These are phyloP conservation scores for Willisornis vidua DNA, from an alignment of 2,113 vertebrate species.

Conservation along the genomic window DNA sequence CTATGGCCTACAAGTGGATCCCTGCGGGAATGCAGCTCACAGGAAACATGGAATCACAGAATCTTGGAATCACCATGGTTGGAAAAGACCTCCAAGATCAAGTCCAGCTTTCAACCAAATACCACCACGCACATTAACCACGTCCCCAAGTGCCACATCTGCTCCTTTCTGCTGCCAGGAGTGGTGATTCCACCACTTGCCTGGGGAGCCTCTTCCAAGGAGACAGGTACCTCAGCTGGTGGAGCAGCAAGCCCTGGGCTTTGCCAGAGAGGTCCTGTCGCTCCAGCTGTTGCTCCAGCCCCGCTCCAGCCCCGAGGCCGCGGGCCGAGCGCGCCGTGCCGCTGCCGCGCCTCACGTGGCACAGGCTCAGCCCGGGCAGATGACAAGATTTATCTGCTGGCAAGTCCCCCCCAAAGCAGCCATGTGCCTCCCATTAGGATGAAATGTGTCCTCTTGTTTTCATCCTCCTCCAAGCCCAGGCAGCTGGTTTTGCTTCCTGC, in stretches of 20 bases:
- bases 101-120: no score
- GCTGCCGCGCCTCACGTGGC: neutral
- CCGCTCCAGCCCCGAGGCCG: fast-evolving
- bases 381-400: neutral
- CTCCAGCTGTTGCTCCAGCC: neutral
- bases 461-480: neutral
- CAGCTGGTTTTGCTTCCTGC: neutral
- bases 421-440: neutral
- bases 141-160: neutral
- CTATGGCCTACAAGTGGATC: fast-evolving
- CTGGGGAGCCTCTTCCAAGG: neutral
- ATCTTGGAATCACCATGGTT: neutral
- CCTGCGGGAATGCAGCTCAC: neutral
- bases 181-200: neutral
- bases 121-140: neutral
- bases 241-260: neutral
- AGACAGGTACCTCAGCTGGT: neutral
- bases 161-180: neutral
- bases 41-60: neutral
- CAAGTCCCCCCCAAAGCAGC: neutral
- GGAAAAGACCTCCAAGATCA: neutral
- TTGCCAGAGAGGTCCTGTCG: neutral
- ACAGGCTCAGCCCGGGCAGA: fast-evolving
- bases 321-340: neutral
- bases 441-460: neutral